phyloP scores from a whole-genome alignment of 2,888 invertebrate genomes.

The Flexamia atlantica region DNA sequence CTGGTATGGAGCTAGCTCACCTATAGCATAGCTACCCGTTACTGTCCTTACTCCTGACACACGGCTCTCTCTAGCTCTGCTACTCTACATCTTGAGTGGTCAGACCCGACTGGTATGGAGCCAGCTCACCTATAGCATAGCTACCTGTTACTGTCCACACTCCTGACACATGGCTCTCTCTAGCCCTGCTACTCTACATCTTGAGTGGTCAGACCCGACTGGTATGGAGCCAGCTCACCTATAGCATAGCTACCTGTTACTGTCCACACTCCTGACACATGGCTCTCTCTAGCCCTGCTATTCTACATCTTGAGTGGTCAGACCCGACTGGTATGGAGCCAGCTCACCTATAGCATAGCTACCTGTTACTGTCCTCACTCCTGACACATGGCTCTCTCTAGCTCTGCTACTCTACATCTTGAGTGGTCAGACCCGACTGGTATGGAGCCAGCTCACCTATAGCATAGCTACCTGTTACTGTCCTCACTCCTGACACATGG shows the following conservation, averaged over 20 bases:
- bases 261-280: conserved; percentile 16
- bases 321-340: conserved; percentile 20
- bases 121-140: conserved; percentile 27
- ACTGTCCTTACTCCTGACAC: not conserved
- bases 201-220: conserved; percentile 1
- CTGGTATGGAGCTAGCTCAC: conserved; percentile 20
- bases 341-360: conserved; percentile 34
- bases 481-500: conserved; percentile 2
- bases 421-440: not conserved
- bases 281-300: not conserved
- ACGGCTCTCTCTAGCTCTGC: conserved; percentile 2
- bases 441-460: conserved; percentile 29
- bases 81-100: not conserved
- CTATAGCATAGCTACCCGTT: conserved; percentile 27
- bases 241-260: conserved; percentile 29
- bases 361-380: conserved; percentile 17
- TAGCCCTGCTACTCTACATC: not conserved
- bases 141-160: conserved; percentile 15
- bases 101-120: conserved; percentile 19
- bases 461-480: conserved; percentile 34
- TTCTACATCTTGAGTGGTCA: conserved; percentile 4
- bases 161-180: conserved; percentile 28
- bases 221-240: conserved; percentile 31
- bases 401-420: not conserved
- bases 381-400: conserved; percentile 12